Percentiles rank a stretch among this genome's conserved stretches.
Evolutionary conservation across 2,797 vertebrate species (phyloP).

Genomic region (Rhinella marina): DNA sequence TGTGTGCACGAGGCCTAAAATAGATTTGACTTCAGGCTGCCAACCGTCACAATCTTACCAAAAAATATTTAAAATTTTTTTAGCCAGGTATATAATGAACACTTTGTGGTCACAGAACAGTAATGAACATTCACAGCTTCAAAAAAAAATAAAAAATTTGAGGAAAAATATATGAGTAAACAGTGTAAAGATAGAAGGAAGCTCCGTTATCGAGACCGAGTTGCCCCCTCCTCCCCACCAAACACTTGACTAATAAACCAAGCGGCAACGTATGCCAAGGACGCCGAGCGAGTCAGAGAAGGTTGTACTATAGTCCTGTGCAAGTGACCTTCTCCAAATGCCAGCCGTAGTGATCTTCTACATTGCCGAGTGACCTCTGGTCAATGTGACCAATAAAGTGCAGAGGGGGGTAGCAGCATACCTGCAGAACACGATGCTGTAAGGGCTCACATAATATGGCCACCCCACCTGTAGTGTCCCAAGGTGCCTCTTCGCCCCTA

Average conservation of each 20-base stretch:
- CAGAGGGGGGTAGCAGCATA: constrained; percentile 47
- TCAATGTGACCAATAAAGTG: constrained; percentile 46
- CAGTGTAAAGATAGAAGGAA: constrained; percentile 20
- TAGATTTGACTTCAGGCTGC: neutral
- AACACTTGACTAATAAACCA: neutral
- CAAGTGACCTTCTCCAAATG: constrained; percentile 5
- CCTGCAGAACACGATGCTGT: constrained; percentile 12
- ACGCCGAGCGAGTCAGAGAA: neutral
- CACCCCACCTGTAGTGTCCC: constrained; percentile 37
- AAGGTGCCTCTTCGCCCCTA: constrained; percentile 21
- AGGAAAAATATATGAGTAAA: neutral
- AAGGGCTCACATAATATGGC: constrained; percentile 23
- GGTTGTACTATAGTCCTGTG: constrained; percentile 19
- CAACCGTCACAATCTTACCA: neutral
- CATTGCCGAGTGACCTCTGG: constrained; percentile 27
- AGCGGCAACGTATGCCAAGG: constrained; percentile 1
- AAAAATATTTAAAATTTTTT: neutral
- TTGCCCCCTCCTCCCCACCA: neutral
- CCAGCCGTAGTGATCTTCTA: neutral
- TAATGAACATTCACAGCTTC: constrained; percentile 20
- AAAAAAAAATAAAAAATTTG: neutral
- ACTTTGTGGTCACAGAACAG: neutral
- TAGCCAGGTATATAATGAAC: neutral
- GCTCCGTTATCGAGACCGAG: neutral
- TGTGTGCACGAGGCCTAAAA: no score